Evolutionary conservation across 2,888 invertebrate species (phyloP), one percentile per base, ranked within the genome.

Genomic region (Helleia helle): DNA sequence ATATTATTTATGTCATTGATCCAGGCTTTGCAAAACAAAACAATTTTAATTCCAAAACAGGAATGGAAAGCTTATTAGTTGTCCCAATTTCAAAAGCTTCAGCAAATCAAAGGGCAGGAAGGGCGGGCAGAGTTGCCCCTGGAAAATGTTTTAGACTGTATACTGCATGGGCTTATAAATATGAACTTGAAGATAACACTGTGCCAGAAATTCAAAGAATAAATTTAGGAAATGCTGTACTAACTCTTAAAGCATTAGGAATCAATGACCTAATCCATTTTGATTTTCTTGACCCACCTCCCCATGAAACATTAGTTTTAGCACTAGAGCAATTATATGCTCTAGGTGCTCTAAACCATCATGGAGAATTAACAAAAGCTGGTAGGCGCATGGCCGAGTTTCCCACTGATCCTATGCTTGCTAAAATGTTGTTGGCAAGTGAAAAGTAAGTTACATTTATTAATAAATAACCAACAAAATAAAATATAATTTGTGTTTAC

Each of bases 1-100:
- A 99, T 58, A 99, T 99, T 49, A 92, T 96, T 46, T 99, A 97
- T 77, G 99, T 99, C 0, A 97, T 99, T 52, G 99, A 99, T 84
- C 97, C 99, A n/a, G 99, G 99, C 0, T 99, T 98, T 83, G 96
- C 96, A 34, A 99, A 99, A 71, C 98, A 99, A 77, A 99, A 99
- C 67, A 97, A 97, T 75, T 99, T 97, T 64, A 94, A 99, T 81
- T 97, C 99, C 0, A 88, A 96, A 53, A 97, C 97, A 1, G 99
- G 99, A 14, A 99, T 99, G 95, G 99, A 99, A 68, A 97, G 97
- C 54, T 86, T 99, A 44, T 94, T 97, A 86, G 97, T 99, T 2
- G 97, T 97, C n/a, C 99, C 99, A 2, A 96, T 99, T 49, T 99
- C 98, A 3, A 97, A 97, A 81, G 95, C 95, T 0, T 98, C 98